phyloP scores from a whole-genome alignment of 1,140 invertebrate species.

The Danaus plexippus region DNA sequence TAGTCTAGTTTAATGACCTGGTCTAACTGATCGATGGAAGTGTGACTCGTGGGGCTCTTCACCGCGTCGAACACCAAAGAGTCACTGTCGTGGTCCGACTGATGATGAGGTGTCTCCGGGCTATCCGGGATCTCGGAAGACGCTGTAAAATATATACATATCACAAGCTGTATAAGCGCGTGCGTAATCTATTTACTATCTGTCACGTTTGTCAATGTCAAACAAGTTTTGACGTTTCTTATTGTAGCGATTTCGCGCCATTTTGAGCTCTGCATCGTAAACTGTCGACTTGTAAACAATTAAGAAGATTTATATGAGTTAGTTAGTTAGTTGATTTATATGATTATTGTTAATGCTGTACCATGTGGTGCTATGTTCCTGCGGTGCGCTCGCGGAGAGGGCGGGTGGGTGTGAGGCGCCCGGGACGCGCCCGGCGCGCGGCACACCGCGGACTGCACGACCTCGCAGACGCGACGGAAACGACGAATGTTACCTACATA shows the following conservation, averaged over 20 bases:
- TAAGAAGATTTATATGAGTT: too few relatives aligned
- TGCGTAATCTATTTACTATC: too few relatives aligned
- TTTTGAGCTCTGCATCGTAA: too few relatives aligned
- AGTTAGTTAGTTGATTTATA: background rate
- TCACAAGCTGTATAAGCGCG: too few relatives aligned
- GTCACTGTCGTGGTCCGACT: constrained; percentile 75
- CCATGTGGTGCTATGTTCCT: constrained; percentile 40
- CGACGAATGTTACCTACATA: constrained; percentile 91
- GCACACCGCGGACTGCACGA: constrained; percentile 93
- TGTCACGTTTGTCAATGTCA: too few relatives aligned
- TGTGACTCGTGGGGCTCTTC: constrained; percentile 61
- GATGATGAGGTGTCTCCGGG: constrained; percentile 50
- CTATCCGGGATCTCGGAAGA: constrained; percentile 53
- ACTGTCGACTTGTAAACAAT: too few relatives aligned
- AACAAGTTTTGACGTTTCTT: too few relatives aligned
- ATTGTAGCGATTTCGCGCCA: too few relatives aligned
- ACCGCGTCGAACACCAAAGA: constrained; percentile 73
- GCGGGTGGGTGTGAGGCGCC: constrained; percentile 78
- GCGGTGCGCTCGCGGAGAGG: constrained; percentile 70
- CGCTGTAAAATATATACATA: constrained; percentile 3
- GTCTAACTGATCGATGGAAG: constrained; percentile 65
- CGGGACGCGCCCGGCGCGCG: constrained; percentile 73
- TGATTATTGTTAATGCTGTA: constrained; percentile 4
- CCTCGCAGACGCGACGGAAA: constrained; percentile 96
- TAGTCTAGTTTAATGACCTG: constrained; percentile 23